Percentiles rank a stretch among this genome's conserved stretches.
Conservation (phyloP, 2,888 invertebrate genomes). For the Stenoptilia bipunctidactyla region DNA sequence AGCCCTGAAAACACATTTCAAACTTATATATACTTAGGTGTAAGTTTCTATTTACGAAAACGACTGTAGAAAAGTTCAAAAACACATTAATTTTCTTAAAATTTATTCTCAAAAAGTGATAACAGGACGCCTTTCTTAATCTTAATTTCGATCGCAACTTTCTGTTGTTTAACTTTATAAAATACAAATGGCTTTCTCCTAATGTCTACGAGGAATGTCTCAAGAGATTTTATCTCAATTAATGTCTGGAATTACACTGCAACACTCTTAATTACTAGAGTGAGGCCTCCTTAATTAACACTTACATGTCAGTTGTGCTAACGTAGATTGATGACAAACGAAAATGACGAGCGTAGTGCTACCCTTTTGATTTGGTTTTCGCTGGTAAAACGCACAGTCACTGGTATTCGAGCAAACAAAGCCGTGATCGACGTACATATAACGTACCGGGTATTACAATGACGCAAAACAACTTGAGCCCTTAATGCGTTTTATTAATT, state of each 20-base stretch:
- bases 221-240: conserved; percentile 69
- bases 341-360: conserved; percentile 61
- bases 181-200: conserved; percentile 44
- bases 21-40: not conserved
- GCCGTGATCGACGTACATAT: conserved; percentile 40
- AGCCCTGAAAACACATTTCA: not conserved
- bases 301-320: conserved; percentile 65
- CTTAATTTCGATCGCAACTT: conserved; percentile 55
- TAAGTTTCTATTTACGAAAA: not conserved
- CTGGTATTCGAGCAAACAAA: conserved; percentile 42
- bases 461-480: conserved; percentile 43
- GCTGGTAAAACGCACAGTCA: conserved; percentile 59
- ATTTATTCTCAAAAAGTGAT: conserved; percentile 35
- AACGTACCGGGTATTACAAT: conserved; percentile 44
- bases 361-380: conserved; percentile 46
- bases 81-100: conserved; percentile 30
- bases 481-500: conserved; percentile 66
- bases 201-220: conserved; percentile 52
- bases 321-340: conserved; percentile 71
- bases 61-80: conserved; percentile 4
- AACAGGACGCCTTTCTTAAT: conserved; percentile 46
- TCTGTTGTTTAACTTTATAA: conserved; percentile 45
- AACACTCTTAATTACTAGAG: conserved; percentile 70
- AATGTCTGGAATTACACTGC: conserved; percentile 70
- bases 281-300: conserved; percentile 70